Evolutionary conservation across 2,888 invertebrate genomes (phyloP).

Genomic region (Rotaria socialis): DNA sequence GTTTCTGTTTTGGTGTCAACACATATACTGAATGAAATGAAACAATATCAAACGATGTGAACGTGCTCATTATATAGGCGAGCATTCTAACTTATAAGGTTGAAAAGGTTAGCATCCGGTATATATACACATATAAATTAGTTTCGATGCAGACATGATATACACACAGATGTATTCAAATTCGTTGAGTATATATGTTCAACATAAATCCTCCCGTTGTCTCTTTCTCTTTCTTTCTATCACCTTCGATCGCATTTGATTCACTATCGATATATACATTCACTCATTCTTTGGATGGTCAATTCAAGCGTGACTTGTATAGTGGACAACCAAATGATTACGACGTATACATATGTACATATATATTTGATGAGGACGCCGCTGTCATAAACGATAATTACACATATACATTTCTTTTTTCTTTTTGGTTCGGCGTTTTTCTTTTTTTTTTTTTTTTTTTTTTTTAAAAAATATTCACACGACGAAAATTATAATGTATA

Average conservation of each 20-base stretch:
- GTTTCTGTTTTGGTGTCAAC: background rate
- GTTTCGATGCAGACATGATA: too few species aligned
- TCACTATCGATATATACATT: background rate
- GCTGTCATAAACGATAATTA: background rate
- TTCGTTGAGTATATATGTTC: background rate
- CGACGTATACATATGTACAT: background rate
- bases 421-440: background rate
- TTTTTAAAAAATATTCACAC: background rate
- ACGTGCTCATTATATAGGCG: background rate
- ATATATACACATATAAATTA: background rate
- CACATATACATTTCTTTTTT: background rate
- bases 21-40: background rate
- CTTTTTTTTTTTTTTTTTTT: background rate
- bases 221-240: background rate
- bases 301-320: slow-evolving; percentile 5
- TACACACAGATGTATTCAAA: background rate
- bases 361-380: background rate
- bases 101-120: background rate
- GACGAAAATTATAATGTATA: slow-evolving; percentile 33
- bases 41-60: background rate
- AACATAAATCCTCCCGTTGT: background rate
- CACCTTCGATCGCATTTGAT: background rate
- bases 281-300: background rate
- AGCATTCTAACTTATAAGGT: background rate
- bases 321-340: background rate